Conservation (phyloP, 2,888 invertebrate genomes). For the Drosophila ustulata region DNA sequence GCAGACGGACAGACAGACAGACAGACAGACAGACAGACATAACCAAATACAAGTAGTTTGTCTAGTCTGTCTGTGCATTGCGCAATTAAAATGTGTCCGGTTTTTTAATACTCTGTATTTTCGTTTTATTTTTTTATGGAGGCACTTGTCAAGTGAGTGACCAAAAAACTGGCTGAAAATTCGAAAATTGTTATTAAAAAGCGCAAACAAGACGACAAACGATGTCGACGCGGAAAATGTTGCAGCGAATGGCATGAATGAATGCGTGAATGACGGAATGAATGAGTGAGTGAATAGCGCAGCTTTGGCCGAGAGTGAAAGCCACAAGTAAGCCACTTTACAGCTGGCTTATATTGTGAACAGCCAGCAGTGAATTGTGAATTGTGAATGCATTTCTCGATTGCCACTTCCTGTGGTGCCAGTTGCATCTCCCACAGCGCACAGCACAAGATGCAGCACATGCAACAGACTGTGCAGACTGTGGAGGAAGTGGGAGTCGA, state of each 20-base stretch:
- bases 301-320: constrained; percentile 55
- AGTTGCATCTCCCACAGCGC: constrained; percentile 62
- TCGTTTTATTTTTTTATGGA: constrained; percentile 28
- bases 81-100: constrained; percentile 68
- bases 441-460: not conserved
- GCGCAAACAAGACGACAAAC: constrained; percentile 72
- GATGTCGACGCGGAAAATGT: constrained; percentile 74
- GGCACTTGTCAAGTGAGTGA: constrained; percentile 63
- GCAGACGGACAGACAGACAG: too few relatives aligned
- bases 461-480: not conserved
- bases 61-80: constrained; percentile 39
- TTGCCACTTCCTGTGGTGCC: constrained; percentile 68
- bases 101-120: constrained; percentile 43
- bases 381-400: constrained; percentile 60
- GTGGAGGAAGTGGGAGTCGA: not conserved
- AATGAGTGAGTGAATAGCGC: constrained; percentile 5
- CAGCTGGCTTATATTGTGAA: constrained; percentile 71
- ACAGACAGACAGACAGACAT: too few relatives aligned
- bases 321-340: constrained; percentile 70
- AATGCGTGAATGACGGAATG: not conserved
- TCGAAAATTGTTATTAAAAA: constrained; percentile 70
- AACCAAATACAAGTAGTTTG: constrained; percentile 13
- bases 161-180: constrained; percentile 60
- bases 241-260: constrained; percentile 46
- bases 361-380: constrained; percentile 52